Conservation (phyloP, 2,797 vertebrate genomes). For the Bradypus variegatus region DNA sequence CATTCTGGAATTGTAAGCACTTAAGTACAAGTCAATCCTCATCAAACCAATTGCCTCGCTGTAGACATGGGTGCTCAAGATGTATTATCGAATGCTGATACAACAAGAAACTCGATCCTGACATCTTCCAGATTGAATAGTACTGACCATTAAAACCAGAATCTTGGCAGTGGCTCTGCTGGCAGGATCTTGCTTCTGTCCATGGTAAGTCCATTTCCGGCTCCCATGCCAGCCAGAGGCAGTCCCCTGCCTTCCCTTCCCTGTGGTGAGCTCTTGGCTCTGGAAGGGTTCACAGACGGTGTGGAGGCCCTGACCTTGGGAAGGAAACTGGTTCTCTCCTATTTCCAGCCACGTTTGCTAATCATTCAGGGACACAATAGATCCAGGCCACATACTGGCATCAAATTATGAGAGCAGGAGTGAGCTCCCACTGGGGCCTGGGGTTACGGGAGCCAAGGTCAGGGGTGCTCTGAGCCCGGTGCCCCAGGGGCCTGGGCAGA, state of each 20-base stretch:
- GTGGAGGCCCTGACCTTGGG: neutral
- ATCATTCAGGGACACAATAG: neutral
- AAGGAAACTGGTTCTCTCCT: neutral
- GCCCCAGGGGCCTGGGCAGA: neutral
- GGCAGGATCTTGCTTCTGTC: neutral
- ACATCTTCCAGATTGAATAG: neutral
- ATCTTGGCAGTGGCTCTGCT: neutral
- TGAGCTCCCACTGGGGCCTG: neutral
- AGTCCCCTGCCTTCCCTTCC: too few relatives aligned
- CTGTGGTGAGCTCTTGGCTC: neutral
- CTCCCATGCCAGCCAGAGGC: neutral
- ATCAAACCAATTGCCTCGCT: neutral
- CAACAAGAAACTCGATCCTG: constrained; percentile 9
- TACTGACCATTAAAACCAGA: neutral
- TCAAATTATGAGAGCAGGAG: neutral
- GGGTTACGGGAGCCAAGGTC: neutral
- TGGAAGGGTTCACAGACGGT: neutral
- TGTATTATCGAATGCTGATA: neutral
- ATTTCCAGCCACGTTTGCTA: neutral
- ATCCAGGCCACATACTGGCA: neutral
- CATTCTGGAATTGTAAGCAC: constrained; percentile 48
- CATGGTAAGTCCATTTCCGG: neutral
- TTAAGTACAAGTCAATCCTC: constrained; percentile 44
- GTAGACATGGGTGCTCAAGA: constrained; percentile 15
- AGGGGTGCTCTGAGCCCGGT: neutral